Evolutionary conservation across 2,888 invertebrate genomes (phyloP).

Genomic region (Mimachlamys varia): DNA sequence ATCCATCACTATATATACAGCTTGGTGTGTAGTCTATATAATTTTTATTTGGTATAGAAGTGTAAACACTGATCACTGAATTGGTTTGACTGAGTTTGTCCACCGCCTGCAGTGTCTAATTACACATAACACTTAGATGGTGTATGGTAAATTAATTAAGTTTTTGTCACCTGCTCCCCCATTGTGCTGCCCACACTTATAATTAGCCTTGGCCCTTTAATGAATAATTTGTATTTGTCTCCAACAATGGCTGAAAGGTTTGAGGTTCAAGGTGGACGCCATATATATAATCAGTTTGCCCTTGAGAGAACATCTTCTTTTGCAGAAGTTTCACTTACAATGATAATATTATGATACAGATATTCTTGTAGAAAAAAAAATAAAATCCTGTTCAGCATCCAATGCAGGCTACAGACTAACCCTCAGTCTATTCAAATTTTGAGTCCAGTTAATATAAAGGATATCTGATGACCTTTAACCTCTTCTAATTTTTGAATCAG

Average conservation of each 20-base stretch:
- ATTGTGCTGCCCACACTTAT: neutral
- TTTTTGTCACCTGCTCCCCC: neutral
- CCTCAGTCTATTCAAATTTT: too few species aligned
- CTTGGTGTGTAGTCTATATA: too few species aligned
- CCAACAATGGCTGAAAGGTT: neutral
- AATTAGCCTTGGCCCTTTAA: constrained; percentile 15
- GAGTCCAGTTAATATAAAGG: too few species aligned
- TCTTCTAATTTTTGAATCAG: too few species aligned
- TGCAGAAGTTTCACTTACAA: neutral
- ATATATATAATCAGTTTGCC: neutral
- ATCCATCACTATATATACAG: too few species aligned
- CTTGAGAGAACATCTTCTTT: neutral
- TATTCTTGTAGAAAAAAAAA: neutral
- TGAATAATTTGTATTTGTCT: constrained; percentile 3
- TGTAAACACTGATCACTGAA: neutral
- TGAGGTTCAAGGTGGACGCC: neutral
- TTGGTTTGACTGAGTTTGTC: neutral
- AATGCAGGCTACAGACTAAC: too few species aligned
- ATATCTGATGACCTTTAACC: too few species aligned
- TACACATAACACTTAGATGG: neutral
- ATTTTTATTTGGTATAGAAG: too few species aligned
- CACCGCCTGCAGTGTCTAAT: neutral
- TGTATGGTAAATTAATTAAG: neutral
- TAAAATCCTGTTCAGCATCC: too few species aligned
- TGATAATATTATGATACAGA: neutral